A percentile compares a stretch with the other conserved stretches of the same genome.
Conservation (phyloP, 2,888 invertebrate genomes). For the Branchinecta sandiegonensis region DNA sequence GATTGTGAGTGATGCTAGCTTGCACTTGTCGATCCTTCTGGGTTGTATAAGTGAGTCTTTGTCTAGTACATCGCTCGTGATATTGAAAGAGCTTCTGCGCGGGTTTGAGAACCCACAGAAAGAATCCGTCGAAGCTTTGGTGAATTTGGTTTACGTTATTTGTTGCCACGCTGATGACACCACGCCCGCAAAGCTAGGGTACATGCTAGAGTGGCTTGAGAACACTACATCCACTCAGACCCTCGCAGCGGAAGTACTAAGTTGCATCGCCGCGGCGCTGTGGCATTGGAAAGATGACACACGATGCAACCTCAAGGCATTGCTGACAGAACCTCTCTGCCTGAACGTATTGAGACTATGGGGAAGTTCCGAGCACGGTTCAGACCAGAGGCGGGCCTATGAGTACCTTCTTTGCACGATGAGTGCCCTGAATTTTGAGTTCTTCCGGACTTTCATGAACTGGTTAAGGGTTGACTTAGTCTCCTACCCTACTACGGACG, state of each 20-base stretch:
- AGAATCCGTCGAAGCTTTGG: background rate
- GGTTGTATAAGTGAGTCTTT: background rate
- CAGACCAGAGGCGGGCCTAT: slow-evolving; percentile 9
- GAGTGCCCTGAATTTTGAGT: background rate
- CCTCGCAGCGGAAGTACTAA: slow-evolving; percentile 29
- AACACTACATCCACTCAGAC: background rate
- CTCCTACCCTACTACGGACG: background rate
- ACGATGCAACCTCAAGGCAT: slow-evolving; percentile 42
- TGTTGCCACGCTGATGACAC: background rate
- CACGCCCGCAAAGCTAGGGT: background rate
- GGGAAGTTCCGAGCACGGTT: background rate
- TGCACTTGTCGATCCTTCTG: background rate
- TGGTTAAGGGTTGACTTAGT: slow-evolving; percentile 8
- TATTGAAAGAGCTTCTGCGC: background rate
- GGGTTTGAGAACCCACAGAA: background rate
- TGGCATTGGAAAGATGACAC: slow-evolving; percentile 31
- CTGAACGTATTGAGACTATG: background rate
- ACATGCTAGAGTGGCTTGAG: slow-evolving; percentile 4
- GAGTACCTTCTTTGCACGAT: slow-evolving; percentile 12
- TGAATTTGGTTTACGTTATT: background rate
- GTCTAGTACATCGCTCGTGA: background rate
- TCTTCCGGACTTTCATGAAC: background rate
- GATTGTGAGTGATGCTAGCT: background rate
- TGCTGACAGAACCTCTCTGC: background rate
- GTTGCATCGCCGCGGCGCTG: slow-evolving; percentile 35